Evolutionary conservation across 1,140 invertebrate species (phyloP).

Genomic region (Drosophila busckii): DNA sequence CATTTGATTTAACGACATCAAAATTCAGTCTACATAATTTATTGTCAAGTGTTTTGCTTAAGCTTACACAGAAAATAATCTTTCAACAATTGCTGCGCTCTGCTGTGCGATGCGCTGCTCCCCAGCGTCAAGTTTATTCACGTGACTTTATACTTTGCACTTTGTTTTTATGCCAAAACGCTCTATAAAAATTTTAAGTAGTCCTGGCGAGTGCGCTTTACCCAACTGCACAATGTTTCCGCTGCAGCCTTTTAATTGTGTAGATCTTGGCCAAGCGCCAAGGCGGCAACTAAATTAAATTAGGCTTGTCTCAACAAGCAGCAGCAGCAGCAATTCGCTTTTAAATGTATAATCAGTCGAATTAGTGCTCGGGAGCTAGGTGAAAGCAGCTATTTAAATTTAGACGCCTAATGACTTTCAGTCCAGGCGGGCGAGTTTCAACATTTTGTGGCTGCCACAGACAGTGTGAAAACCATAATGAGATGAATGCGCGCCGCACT

Average conservation of each 20-base stretch:
- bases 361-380: slow-evolving; percentile 8
- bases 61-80: too few relatives aligned
- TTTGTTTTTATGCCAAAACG: too few relatives aligned
- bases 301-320: slow-evolving; percentile 39
- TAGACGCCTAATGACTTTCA: neutral
- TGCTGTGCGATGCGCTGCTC: too few relatives aligned
- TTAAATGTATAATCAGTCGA: slow-evolving; percentile 18
- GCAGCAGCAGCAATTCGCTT: slow-evolving; percentile 7
- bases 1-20: too few relatives aligned
- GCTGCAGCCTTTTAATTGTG: slow-evolving; percentile 29
- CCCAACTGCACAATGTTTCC: slow-evolving; percentile 16
- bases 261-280: slow-evolving; percentile 8
- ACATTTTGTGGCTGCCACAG: too few relatives aligned
- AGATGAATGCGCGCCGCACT: slow-evolving; percentile 52
- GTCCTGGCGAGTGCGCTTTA: too few relatives aligned
- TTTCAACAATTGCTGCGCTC: too few relatives aligned
- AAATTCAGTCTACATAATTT: too few relatives aligned
- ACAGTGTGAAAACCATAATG: slow-evolving; percentile 57
- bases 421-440: neutral
- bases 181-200: too few relatives aligned
- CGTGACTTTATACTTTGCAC: too few relatives aligned
- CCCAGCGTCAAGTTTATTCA: too few relatives aligned
- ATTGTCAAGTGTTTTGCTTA: too few relatives aligned
- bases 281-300: slow-evolving; percentile 31
- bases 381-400: slow-evolving; percentile 23